Conservation (phyloP, 2,888 invertebrate genomes). For the Doris montereyensis region DNA sequence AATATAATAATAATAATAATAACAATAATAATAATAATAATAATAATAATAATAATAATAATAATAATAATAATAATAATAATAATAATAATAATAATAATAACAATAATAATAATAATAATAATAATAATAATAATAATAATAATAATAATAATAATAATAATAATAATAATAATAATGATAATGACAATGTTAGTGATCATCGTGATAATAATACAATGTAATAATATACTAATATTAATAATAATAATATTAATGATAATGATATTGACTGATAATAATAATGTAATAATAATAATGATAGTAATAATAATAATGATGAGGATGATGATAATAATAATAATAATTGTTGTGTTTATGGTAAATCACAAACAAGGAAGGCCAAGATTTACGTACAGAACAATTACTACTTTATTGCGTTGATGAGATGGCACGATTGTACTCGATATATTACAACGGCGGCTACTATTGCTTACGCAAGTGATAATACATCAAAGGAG, state of each 20-base stretch:
- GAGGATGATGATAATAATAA: no score
- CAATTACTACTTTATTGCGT: no score
- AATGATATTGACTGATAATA: background rate
- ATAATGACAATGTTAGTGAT: background rate
- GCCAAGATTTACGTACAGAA: no score
- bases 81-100: background rate
- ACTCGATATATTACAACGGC: no score
- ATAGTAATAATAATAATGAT: no score
- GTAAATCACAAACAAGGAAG: no score
- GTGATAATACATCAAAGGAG: no score
- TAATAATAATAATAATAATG: background rate
- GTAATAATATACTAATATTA: background rate
- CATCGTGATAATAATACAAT: background rate
- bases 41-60: background rate
- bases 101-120: background rate
- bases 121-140: background rate
- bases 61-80: background rate
- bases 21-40: background rate
- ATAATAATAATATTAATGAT: no score
- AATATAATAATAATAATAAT: background rate
- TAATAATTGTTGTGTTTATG: no score
- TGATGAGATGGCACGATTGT: no score
- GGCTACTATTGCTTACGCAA: no score
- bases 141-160: background rate
- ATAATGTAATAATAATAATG: no score